phyloP scores from a whole-genome alignment of 2,113 vertebrate genomes.

The Cololabis saira region DNA sequence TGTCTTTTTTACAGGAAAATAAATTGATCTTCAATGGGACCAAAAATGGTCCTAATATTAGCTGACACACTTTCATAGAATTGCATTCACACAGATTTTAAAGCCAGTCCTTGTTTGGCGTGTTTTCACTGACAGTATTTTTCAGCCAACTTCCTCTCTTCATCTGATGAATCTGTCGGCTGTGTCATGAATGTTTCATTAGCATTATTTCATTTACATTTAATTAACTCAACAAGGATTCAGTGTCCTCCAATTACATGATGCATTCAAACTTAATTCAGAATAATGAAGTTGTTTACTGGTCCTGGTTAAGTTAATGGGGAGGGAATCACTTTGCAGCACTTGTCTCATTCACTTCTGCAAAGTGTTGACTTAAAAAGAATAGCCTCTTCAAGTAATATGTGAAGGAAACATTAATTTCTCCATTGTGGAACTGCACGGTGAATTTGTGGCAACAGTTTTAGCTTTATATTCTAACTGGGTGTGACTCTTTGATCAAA shows the following conservation, averaged over 20 bases:
- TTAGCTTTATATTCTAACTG: too few relatives aligned
- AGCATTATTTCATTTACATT: slow-evolving; percentile 43
- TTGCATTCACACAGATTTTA: background rate
- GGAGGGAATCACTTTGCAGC: background rate
- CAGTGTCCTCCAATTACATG: slow-evolving; percentile 19
- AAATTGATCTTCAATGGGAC: too few relatives aligned
- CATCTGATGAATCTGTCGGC: background rate
- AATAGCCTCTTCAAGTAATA: background rate
- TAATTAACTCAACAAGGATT: slow-evolving; percentile 37
- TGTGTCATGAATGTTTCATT: slow-evolving; percentile 25
- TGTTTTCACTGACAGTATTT: slow-evolving; percentile 1
- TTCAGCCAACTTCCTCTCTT: background rate
- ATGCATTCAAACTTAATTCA: slow-evolving; percentile 20
- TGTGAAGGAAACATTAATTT: background rate
- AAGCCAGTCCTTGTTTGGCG: background rate
- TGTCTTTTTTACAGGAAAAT: too few relatives aligned
- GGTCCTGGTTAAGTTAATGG: background rate
- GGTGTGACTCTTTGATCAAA: background rate
- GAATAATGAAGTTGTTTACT: slow-evolving; percentile 16
- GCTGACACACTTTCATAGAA: background rate
- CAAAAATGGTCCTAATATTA: background rate
- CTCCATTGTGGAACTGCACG: background rate
- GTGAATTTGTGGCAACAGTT: too few relatives aligned
- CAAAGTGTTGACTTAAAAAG: background rate
- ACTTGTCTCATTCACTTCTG: background rate